Conservation (phyloP, 53 echinoderm and acorn worm species). For the Zoroaster sp. region DNA sequence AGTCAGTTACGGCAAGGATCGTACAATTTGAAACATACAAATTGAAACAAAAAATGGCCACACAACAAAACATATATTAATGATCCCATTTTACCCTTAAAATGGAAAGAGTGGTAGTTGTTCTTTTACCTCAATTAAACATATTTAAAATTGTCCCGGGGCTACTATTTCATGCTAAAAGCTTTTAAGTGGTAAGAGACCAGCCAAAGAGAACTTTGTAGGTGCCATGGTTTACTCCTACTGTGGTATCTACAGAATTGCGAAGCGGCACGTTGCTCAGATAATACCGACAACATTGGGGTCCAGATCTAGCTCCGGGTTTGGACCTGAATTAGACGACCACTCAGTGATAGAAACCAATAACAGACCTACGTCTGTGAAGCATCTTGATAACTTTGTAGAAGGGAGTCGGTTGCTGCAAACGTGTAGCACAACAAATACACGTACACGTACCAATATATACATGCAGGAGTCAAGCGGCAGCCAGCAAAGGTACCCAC, state of each 20-base stretch:
- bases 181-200: no score
- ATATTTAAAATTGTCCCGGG: no score
- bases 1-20: no score
- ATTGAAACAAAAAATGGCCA: no score
- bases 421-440: neutral
- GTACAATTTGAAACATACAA: no score
- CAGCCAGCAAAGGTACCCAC: neutral
- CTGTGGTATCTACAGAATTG: conserved; percentile 64
- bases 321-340: no score
- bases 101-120: no score
- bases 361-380: neutral
- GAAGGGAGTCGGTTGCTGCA: neutral
- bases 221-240: conserved; percentile 75
- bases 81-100: no score
- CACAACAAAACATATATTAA: no score
- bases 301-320: neutral
- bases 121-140: no score
- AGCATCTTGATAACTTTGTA: neutral
- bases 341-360: neutral
- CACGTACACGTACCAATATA: neutral
- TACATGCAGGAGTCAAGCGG: neutral
- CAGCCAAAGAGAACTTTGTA: no score
- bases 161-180: no score
- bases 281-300: conserved; percentile 16
- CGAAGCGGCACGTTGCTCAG: conserved; percentile 63